These are phyloP conservation scores for Macrobrachium nipponense DNA, from an alignment of 1,140 invertebrate genomes.

Conservation along the genomic window DNA sequence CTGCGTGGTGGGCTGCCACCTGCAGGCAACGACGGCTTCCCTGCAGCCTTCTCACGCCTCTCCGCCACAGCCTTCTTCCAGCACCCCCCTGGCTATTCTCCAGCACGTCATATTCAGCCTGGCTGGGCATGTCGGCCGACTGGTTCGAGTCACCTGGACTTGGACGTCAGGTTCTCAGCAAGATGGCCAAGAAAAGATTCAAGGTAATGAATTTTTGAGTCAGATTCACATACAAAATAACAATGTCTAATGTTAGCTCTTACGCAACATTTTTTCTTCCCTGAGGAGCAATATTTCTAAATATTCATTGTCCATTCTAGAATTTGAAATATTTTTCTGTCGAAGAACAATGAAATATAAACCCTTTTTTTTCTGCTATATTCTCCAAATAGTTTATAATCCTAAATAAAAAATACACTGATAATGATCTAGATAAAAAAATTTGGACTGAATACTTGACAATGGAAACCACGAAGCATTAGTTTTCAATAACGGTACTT, in stretches of 20 bases:
- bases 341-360: no score
- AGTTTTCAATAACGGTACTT: no score
- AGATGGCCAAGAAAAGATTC: conserved; percentile 10
- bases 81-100: conserved; percentile 42
- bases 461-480: no score
- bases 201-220: background rate
- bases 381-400: no score
- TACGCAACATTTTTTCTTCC: no score
- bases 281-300: no score
- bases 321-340: no score
- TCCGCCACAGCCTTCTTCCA: background rate
- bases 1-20: conserved; percentile 55
- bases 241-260: background rate
- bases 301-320: no score
- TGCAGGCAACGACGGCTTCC: conserved; percentile 42
- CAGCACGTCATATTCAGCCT: conserved; percentile 48
- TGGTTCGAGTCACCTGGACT: conserved; percentile 45
- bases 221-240: background rate
- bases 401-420: no score
- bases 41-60: conserved; percentile 26
- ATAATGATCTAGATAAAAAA: no score
- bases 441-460: no score
- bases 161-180: conserved; percentile 34
- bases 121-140: conserved; percentile 45
- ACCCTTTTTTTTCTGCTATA: no score